Evolutionary conservation across 2,113 vertebrate genomes (phyloP).

Genomic region (Hiodon alosoides): DNA sequence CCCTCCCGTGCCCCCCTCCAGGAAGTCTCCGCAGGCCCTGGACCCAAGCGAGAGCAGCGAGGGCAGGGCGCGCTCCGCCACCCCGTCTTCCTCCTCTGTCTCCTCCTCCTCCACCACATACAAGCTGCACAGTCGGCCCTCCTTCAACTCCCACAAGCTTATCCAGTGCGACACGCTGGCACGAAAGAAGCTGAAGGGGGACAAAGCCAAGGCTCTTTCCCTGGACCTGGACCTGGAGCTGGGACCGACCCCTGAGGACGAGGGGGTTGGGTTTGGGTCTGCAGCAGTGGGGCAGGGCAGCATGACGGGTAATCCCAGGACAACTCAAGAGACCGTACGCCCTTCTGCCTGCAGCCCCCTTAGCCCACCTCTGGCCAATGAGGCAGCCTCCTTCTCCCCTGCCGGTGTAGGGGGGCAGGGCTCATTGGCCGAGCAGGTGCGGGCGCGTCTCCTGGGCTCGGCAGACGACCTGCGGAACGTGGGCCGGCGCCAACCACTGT

Average conservation of each 20-base stretch:
- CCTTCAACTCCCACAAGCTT: slow-evolving; percentile 85
- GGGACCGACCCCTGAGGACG: slow-evolving; percentile 4
- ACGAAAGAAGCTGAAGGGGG: slow-evolving; percentile 71
- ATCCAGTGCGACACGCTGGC: slow-evolving; percentile 88
- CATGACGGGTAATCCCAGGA: slow-evolving; percentile 55
- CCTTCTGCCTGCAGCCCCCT: not conserved
- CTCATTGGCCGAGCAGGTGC: slow-evolving; percentile 73
- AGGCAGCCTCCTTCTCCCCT: slow-evolving; percentile 48
- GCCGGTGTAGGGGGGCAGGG: slow-evolving; percentile 23
- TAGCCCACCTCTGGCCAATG: slow-evolving; percentile 21
- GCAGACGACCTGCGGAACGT: slow-evolving; percentile 76
- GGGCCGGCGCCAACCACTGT: slow-evolving; percentile 72
- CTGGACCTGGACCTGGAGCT: slow-evolving; percentile 49
- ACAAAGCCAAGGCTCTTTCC: slow-evolving; percentile 57
- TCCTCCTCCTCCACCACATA: slow-evolving; percentile 59
- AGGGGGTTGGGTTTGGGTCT: slow-evolving; percentile 3
- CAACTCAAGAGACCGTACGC: slow-evolving; percentile 55
- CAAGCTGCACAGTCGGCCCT: slow-evolving; percentile 56
- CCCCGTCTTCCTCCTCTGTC: slow-evolving; percentile 59
- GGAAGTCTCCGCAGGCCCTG: slow-evolving; percentile 28
- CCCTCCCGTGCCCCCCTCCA: slow-evolving; percentile 18
- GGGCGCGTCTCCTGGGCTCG: slow-evolving; percentile 70
- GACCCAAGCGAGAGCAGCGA: slow-evolving; percentile 44
- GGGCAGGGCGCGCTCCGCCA: slow-evolving; percentile 54
- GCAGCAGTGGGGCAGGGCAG: slow-evolving; percentile 23